Conservation (phyloP, 2,888 invertebrate genomes). For the Eugnorisma glareosa region DNA sequence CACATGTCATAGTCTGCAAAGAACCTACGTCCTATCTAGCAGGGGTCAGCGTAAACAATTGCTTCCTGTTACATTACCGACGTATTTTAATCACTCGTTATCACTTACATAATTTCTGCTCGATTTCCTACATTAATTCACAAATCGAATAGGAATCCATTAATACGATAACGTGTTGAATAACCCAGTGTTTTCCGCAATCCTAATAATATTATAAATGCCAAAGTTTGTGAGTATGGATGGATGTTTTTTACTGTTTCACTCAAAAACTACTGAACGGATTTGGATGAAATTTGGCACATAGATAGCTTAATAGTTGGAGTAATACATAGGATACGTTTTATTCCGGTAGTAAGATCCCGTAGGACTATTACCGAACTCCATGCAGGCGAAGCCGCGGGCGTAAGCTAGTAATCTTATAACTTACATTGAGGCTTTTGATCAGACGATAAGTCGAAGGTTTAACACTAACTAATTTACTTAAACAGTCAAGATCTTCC, state of each 20-base stretch:
- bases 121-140: constrained; percentile 21
- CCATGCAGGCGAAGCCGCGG: too few species aligned
- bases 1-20: background rate
- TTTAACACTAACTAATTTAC: background rate
- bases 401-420: background rate
- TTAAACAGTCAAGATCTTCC: background rate
- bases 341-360: too few species aligned
- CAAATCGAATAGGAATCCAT: constrained; percentile 17
- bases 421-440: background rate
- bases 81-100: constrained; percentile 11
- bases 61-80: background rate
- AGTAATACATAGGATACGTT: too few species aligned
- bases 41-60: background rate
- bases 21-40: background rate
- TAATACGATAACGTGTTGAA: background rate
- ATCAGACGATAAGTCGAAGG: background rate
- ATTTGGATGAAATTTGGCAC: too few species aligned
- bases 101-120: constrained; percentile 28
- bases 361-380: too few species aligned
- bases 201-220: too few species aligned
- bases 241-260: too few species aligned
- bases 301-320: too few species aligned
- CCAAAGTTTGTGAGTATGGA: too few species aligned
- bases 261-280: too few species aligned
- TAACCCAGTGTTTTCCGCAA: background rate